Evolutionary conservation across 37 sponge, comb jelly and placozoan species (phyloP).

Genomic region (Axinella damicornis): DNA sequence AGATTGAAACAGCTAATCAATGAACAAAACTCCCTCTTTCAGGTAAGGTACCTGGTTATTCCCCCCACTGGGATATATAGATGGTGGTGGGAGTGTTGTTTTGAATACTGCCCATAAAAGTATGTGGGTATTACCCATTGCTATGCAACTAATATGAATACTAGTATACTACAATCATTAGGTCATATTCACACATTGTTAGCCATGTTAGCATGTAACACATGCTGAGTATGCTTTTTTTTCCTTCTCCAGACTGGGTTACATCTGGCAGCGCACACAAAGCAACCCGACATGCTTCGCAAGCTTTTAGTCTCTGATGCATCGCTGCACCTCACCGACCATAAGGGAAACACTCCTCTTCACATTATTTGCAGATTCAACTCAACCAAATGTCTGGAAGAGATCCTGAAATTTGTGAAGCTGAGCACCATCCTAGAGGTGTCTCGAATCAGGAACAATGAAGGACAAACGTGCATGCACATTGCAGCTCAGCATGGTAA

Average conservation of each 20-base stretch:
- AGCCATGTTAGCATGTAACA: not conserved
- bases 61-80: not conserved
- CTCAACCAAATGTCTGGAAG: constrained; percentile 58
- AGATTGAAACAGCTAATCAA: constrained; percentile 37
- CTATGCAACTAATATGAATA: too few species aligned
- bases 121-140: too few species aligned
- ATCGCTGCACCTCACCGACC: constrained; percentile 62
- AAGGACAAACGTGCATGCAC: constrained; percentile 77
- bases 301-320: constrained; percentile 69
- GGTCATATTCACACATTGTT: not conserved
- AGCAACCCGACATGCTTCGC: constrained; percentile 61
- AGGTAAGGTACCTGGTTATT: constrained; percentile 52
- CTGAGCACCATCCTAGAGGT: constrained; percentile 31
- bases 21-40: constrained; percentile 75
- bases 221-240: not conserved
- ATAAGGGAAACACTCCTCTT: constrained; percentile 87
- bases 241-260: constrained; percentile 69
- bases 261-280: constrained; percentile 79
- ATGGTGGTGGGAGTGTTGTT: not conserved
- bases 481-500: constrained; percentile 54
- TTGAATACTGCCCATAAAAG: too few species aligned
- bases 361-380: constrained; percentile 75
- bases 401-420: constrained; percentile 31
- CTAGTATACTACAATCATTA: too few species aligned
- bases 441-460: constrained; percentile 53